A percentile compares a stretch with the other conserved stretches of the same genome.
phyloP scores from a whole-genome alignment of 2,113 vertebrate species.

The Catharus fuscescens region DNA sequence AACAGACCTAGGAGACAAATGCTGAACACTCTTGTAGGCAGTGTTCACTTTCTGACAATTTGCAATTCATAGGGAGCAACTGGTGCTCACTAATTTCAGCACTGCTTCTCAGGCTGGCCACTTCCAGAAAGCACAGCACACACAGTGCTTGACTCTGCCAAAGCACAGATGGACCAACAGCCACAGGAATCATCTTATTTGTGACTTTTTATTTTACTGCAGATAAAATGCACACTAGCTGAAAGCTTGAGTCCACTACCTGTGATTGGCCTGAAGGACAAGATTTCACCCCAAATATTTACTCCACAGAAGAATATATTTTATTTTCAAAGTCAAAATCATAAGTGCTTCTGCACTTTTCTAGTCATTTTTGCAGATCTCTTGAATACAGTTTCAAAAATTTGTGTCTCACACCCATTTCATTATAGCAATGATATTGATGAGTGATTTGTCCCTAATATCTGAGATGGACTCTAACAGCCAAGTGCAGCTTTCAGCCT shows the following conservation, averaged over 20 bases:
- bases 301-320: neutral
- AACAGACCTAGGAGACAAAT: neutral
- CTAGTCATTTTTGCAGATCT: neutral
- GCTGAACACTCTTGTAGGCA: neutral
- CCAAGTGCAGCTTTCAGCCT: neutral
- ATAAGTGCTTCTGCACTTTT: neutral
- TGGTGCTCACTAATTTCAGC: neutral
- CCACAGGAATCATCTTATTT: neutral
- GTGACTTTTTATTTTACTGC: neutral
- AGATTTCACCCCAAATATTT: neutral
- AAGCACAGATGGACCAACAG: neutral
- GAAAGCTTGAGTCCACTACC: neutral
- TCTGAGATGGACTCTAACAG: neutral
- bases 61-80: neutral
- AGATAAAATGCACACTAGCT: neutral
- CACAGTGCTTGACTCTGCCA: neutral
- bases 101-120: neutral
- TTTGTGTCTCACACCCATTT: neutral
- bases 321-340: neutral
- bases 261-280: neutral
- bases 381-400: neutral
- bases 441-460: neutral
- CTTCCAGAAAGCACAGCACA: neutral
- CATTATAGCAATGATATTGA: accelerated
- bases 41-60: neutral